These are phyloP conservation scores for Hippocampus abdominalis DNA, from an alignment of 2,113 vertebrate species.

Conservation along the genomic window DNA sequence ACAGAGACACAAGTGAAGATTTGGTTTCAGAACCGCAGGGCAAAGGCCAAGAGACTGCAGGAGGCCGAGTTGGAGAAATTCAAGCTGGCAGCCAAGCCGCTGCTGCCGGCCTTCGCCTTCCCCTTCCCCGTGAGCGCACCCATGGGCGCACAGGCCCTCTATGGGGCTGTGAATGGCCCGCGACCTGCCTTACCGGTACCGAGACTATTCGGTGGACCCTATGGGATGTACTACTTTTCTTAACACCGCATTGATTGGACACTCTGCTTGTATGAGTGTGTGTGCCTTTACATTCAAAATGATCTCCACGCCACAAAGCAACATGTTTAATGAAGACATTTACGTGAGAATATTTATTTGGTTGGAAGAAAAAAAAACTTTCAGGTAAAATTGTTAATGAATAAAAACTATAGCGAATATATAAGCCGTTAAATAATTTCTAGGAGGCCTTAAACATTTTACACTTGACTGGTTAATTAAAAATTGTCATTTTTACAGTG, in stretches of 20 bases:
- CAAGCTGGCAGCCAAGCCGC: constrained; percentile 78
- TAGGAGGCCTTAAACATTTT: neutral
- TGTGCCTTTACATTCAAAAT: constrained; percentile 25
- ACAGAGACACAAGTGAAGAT: constrained; percentile 86
- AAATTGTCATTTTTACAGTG: constrained; percentile 10
- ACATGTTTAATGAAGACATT: neutral
- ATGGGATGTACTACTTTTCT: constrained; percentile 81
- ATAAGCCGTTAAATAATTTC: neutral
- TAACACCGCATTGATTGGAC: constrained; percentile 41
- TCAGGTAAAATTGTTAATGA: neutral
- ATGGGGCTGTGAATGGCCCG: constrained; percentile 67
- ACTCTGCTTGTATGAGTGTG: constrained; percentile 7
- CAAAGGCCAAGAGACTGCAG: constrained; percentile 82
- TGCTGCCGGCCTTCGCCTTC: constrained; percentile 75
- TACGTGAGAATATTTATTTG: constrained; percentile 5
- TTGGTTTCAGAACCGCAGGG: constrained; percentile 84
- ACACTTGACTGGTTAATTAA: neutral
- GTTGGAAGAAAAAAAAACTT: neutral
- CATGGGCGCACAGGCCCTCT: constrained; percentile 67
- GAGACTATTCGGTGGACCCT: constrained; percentile 75
- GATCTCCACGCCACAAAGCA: neutral
- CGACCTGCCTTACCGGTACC: constrained; percentile 69
- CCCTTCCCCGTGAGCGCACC: constrained; percentile 73
- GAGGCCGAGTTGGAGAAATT: constrained; percentile 82
- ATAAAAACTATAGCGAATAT: neutral